phyloP scores from a whole-genome alignment of 2,113 vertebrate genomes.

The Chloropsis cyanopogon region DNA sequence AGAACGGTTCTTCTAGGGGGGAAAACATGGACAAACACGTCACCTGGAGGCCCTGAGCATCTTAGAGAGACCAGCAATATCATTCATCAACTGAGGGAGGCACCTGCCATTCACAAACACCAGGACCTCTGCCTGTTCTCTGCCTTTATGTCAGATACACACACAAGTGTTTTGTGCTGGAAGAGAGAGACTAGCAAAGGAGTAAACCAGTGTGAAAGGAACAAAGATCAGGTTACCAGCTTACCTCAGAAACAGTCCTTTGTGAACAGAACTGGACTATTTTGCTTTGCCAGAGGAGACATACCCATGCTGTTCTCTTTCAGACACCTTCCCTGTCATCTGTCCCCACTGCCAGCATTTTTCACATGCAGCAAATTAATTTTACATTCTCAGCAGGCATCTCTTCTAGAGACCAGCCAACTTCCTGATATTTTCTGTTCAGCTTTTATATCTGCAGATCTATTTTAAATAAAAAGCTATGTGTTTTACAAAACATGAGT shows the following conservation, averaged over 20 bases:
- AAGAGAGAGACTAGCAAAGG: background rate
- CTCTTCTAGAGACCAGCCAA: slow-evolving; percentile 48
- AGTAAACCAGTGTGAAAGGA: background rate
- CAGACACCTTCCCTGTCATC: slow-evolving; percentile 32
- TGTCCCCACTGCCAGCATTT: slow-evolving; percentile 49
- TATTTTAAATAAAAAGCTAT: slow-evolving; percentile 61
- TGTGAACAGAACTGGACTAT: background rate
- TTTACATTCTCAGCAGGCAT: slow-evolving; percentile 51
- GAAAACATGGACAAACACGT: fast-evolving
- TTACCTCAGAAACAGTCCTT: background rate
- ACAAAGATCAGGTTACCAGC: background rate
- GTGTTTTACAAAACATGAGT: slow-evolving; percentile 58
- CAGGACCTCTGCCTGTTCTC: background rate
- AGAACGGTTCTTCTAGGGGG: background rate
- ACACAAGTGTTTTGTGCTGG: background rate
- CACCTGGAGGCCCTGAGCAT: background rate
- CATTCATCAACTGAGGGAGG: background rate
- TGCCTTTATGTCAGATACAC: background rate
- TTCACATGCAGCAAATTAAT: slow-evolving; percentile 55
- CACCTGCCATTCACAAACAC: background rate
- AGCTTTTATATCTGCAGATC: slow-evolving; percentile 53
- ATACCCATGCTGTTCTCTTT: background rate
- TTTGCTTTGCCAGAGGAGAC: background rate
- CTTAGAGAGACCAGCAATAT: background rate
- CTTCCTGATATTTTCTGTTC: slow-evolving; percentile 43